Evolutionary conservation across 2,797 vertebrate genomes (phyloP).

Genomic region (Gymnothorax reevesii): DNA sequence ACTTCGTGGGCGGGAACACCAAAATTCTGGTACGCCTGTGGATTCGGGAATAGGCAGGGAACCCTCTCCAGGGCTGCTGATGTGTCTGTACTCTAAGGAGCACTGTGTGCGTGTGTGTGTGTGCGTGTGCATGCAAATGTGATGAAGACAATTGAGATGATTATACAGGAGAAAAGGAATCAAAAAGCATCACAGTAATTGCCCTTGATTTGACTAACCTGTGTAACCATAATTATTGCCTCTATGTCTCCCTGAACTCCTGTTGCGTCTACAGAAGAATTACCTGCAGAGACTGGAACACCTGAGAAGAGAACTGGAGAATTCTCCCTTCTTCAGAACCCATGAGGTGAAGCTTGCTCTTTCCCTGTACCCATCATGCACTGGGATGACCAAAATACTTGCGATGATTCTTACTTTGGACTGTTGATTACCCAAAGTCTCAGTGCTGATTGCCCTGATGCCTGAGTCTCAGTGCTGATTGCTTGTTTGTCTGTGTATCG

Average conservation of each 20-base stretch:
- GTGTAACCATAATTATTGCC: background rate
- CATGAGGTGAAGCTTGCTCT: conserved; percentile 78
- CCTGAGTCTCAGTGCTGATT: background rate
- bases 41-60: background rate
- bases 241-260: background rate
- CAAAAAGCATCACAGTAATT: background rate
- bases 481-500: conserved; percentile 31
- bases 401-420: no score
- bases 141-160: background rate
- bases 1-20: conserved; percentile 73
- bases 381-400: background rate
- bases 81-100: background rate
- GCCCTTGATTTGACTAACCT: background rate
- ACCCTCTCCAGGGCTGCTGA: background rate
- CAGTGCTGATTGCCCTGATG: background rate
- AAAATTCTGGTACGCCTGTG: conserved; percentile 68
- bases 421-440: background rate
- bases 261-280: conserved; percentile 64
- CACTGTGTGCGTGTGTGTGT: background rate
- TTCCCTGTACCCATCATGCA: background rate
- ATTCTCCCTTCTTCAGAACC: conserved; percentile 80
- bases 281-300: conserved; percentile 75
- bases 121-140: background rate
- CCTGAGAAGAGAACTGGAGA: conserved; percentile 75
- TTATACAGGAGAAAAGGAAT: background rate